Evolutionary conservation across 2,113 vertebrate species (phyloP), one percentile per base, ranked within the genome.

Genomic region (Columba livia): DNA sequence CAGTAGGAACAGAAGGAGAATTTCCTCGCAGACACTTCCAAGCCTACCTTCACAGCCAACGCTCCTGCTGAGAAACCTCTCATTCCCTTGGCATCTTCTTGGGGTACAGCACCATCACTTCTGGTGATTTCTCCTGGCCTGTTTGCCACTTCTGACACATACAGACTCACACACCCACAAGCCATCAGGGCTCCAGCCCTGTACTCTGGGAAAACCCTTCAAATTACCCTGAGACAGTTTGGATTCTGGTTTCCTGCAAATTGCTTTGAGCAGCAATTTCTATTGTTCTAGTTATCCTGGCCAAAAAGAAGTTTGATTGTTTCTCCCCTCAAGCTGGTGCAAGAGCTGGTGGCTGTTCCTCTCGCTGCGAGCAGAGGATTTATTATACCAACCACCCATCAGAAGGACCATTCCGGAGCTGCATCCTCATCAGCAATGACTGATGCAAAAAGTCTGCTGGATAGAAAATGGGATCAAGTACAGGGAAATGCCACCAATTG

Each of bases 161-260:
- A 31, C 4, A 36, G 84, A n/a, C 10, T 31, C 15, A 1, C 53
- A 42, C 66, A 32, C 20, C 6, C 16, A 0, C 15, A 21, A 54
- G 16, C 17, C n/a, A 26, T 5, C 4, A 1, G 38, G 51, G 16
- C 53, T 86, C 65, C 83, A 92, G 24, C 56, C 61, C 83, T 61
- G 4, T 15, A 0, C 24, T 3, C n/a, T 26, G 50, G 91, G 61
- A 72, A 82, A 91, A 65, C n/a, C 54, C 81, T 53, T 64, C 4
- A 14, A 5, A 38, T 28, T 23, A 15, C n/a, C 73, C 4, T 0
- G 1, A 47, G 40, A 26, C 13, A 12, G 12, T 26, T 67, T 0
- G 0, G 67, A 25, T 31, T 48, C 50, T 31, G 69, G 38, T 40
- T 32, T 86, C 61, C 67, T 15, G 9, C 36, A 42, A 48, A 0